Evolutionary conservation across 2,113 vertebrate species (phyloP), one percentile per base, ranked within the genome.

Genomic region (Cynocephalus volans): DNA sequence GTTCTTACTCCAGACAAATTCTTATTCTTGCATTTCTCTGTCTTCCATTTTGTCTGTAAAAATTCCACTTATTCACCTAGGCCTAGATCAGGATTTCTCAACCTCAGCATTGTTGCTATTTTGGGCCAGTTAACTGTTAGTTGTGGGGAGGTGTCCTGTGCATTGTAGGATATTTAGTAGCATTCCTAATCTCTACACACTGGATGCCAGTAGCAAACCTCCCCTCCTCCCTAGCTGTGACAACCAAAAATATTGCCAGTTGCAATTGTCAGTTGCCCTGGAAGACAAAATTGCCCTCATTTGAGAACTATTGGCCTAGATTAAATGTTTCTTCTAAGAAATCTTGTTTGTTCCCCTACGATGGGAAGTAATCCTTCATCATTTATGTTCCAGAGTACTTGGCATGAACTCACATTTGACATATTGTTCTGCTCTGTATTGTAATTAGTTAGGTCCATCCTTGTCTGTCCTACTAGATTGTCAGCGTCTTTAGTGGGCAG

Each of bases 221-320:
- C n/a, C 41, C 31, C 50, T n/a, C 18, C 17, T 9, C 31, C 10
- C 21, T 24, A 60, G 41, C 31, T 95, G 60, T 90, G 62, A 85
- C 56, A 69, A 48, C 56, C n/a, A 52, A 21, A 48, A 90, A 45
- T 94, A 33, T 85, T 76, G 33, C 5, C 52, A 87, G 56, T n/a
- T 88, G 64, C 26, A 64, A 6, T 54, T 67, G 73, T 76, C 41
- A 85, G 8, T 94, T 65, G 45, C n/a, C 56, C 60, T 85, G 45
- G 67, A 73, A 31, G 76, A 88, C 10, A 77, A 31, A 75, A 80
- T 82, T 83, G n/a, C 41, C 54, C 13, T 19, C 19, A 19, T 26
- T 62, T 94, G 48, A 93, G 86, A 93, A 96, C 41, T 67, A 12
- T 58, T 94, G 67, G 54, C 65, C 52, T 79, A 94, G 36, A 93